These are phyloP conservation scores for Nemotelus nigrinus DNA, from an alignment of 2,888 invertebrate species.

Conservation along the genomic window DNA sequence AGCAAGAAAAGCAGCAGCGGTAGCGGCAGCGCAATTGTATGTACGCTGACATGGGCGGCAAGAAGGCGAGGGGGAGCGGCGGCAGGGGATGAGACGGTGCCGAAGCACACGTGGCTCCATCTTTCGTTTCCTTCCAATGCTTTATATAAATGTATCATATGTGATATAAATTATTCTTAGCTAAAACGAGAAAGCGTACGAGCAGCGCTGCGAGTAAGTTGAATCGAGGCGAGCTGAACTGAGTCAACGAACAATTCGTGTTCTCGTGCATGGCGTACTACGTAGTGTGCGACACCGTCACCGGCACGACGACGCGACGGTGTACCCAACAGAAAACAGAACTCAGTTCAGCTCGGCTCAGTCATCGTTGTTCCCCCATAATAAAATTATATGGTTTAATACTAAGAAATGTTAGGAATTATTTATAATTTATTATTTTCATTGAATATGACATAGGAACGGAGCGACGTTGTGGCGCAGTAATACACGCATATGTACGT, in stretches of 20 bases:
- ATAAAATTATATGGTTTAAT: slow-evolving; percentile 48
- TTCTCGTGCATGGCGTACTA: slow-evolving; percentile 15
- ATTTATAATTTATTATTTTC: slow-evolving; percentile 48
- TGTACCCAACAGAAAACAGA: slow-evolving; percentile 26
- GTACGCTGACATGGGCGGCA: not conserved
- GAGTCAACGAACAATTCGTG: slow-evolving; percentile 12
- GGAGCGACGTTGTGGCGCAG: slow-evolving; percentile 27
- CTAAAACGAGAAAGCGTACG: slow-evolving; percentile 36
- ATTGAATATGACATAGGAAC: slow-evolving; percentile 44
- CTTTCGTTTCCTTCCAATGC: slow-evolving; percentile 34
- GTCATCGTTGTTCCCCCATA: slow-evolving; percentile 42
- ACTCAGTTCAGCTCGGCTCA: slow-evolving; percentile 5
- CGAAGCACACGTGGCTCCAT: slow-evolving; percentile 41
- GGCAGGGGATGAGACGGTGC: not conserved
- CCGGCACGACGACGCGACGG: not conserved
- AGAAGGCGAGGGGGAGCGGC: not conserved
- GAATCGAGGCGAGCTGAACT: too few relatives aligned
- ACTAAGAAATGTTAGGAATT: slow-evolving; percentile 46
- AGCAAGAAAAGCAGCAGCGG: slow-evolving; percentile 11
- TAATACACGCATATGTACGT: slow-evolving; percentile 18
- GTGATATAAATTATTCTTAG: slow-evolving; percentile 44
- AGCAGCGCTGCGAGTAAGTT: not conserved
- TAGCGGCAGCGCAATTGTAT: not conserved
- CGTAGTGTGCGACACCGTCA: not conserved
- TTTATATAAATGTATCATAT: slow-evolving; percentile 39